Evolutionary conservation across 2,113 vertebrate species (phyloP).

Genomic region (Chlorocebus sabaeus): DNA sequence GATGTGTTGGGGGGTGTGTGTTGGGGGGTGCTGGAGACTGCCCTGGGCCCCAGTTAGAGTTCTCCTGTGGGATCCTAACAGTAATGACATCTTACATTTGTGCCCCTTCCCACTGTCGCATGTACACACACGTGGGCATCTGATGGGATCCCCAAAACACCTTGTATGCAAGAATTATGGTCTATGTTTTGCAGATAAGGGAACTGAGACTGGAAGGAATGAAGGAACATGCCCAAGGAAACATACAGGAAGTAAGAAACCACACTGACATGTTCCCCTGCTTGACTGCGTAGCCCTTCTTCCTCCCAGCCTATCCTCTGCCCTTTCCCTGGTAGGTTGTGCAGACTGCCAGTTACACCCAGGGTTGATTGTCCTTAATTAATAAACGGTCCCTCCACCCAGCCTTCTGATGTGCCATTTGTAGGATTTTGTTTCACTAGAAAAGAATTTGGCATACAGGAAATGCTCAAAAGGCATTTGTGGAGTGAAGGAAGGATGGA

Average conservation of each 20-base stretch:
- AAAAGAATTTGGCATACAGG: no score
- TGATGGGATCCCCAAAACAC: neutral
- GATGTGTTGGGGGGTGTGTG: no score
- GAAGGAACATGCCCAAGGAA: neutral
- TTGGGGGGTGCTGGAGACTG: neutral
- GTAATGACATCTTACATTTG: neutral
- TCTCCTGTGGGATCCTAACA: neutral
- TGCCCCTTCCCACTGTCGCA: neutral
- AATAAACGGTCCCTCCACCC: neutral
- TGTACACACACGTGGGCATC: neutral
- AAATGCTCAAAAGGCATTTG: neutral
- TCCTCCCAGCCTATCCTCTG: neutral
- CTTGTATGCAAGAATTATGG: neutral
- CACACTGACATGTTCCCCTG: neutral
- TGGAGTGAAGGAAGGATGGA: neutral
- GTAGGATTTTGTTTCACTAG: neutral
- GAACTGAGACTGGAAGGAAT: neutral
- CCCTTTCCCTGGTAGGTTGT: neutral
- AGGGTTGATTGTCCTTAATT: neutral
- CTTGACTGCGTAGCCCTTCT: neutral
- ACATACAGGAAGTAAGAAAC: rapidly evolving
- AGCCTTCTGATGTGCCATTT: neutral
- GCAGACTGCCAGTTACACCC: neutral
- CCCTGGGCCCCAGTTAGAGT: neutral
- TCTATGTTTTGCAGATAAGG: neutral